Evolutionary conservation across 2,113 vertebrate genomes (phyloP), one percentile per base, ranked within the genome.

Genomic region (human): DNA sequence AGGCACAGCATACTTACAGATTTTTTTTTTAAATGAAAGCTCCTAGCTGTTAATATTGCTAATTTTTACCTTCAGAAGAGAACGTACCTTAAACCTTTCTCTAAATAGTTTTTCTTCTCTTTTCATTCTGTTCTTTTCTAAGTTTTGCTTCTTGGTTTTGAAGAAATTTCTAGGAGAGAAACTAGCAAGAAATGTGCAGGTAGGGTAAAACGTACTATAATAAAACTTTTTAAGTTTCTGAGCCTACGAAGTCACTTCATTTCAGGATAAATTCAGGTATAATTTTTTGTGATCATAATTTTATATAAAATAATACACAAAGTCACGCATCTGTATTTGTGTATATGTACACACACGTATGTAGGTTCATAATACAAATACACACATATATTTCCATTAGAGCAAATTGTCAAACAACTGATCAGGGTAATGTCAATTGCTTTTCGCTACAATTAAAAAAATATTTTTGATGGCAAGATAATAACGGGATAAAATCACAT

Each of bases 71-170:
- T 72, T 90, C 3, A 61, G 25, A 87, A 61, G 57, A 57, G 43
- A 87, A 98, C 97, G 0, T 97, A 99, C 99, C 98, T 98, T 96
- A 66, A 99, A 99, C 4, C 92, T 98, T 93, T 99, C 98, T 97
- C 99, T 98, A 13, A 99, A 99, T 48, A 95, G 0, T 90, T 98
- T 98, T 93, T 99, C 99, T 83, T 99, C 99, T 95, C 97, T 98
- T 90, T 98, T 93, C 93, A 98, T 98, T 92, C 97, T 99, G 70
- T 38, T 98, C 90, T 98, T 98, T 89, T 98, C 98, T 89, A 95
- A 84, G 32, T 90, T 97, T 96, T 93, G 88, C 52, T 97, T 98
- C 96, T 97, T 98, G 72, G 89, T 70, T 98, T 95, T 98, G 94
- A 98, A 98, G 97, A 97, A 97, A 57, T 52, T 98, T 94, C 98